Conservation (phyloP, 2,113 vertebrate genomes). For the Amazona vittata region DNA sequence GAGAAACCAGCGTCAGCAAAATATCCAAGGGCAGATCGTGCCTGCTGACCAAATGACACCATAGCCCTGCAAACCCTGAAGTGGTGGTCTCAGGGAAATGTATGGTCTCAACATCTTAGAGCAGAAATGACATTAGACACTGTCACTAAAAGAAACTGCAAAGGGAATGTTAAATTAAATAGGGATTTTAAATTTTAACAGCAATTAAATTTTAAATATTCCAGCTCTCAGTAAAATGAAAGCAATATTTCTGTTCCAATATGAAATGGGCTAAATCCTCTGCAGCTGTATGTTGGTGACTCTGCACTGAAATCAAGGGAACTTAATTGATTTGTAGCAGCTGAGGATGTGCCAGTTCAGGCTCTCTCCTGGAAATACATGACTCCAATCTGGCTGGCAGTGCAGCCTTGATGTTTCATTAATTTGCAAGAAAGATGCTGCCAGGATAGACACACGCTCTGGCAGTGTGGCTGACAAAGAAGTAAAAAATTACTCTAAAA, state of each 20-base stretch:
- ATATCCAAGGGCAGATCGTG: not conserved
- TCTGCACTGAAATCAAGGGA: not conserved
- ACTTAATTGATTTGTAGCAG: conserved; percentile 39
- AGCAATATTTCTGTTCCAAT: not conserved
- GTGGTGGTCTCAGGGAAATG: not conserved
- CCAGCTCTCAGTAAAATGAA: not conserved
- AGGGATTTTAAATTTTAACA: conserved; percentile 22
- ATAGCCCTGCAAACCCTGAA: not conserved
- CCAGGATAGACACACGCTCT: not conserved
- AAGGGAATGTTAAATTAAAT: conserved; percentile 24
- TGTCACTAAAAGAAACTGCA: not conserved
- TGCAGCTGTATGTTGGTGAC: not conserved
- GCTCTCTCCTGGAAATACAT: conserved; percentile 9
- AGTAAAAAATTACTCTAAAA: not conserved
- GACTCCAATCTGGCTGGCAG: conserved; percentile 8
- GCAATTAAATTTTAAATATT: conserved; percentile 37
- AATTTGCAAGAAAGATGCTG: conserved; percentile 28
- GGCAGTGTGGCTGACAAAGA: not conserved
- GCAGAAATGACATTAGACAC: not conserved
- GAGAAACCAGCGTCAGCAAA: not conserved
- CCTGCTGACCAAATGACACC: not conserved
- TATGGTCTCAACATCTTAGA: not conserved
- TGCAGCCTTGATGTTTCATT: conserved; percentile 26
- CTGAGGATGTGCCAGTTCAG: not conserved
- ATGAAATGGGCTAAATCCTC: not conserved